Evolutionary conservation across 2,113 vertebrate species (phyloP), one percentile per base, ranked within the genome.

Genomic region (Pollimyrus isidori): DNA sequence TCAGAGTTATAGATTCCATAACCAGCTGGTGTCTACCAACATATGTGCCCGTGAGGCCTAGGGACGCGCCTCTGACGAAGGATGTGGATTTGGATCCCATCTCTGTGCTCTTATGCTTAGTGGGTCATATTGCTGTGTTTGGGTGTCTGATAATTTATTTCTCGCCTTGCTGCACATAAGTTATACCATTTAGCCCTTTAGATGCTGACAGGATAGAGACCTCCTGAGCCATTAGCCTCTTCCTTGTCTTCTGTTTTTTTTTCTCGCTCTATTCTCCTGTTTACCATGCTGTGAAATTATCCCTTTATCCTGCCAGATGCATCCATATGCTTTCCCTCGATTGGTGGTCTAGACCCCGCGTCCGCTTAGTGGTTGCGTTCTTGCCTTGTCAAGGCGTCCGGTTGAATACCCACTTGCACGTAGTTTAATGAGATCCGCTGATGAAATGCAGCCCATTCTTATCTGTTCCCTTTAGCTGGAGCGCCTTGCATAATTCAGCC

Each of bases 241-340:
- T 76, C 26, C 65, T 35, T 73, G 26, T 26, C n/a, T 30, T 35
- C 9, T 65, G 7, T 10, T 26, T 76, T 35, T 35, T 11, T 35
- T 5, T 0, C 30, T 10, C 69, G 0, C 15, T 39, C 30, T 35
- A 39, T 39, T 76, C 26, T 39, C 35, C 69, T 76, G 69, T 76
- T 76, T 30, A 76, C 13, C 30, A 76, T 80, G 73, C 73, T 80
- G 73, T 80, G 73, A 80, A 80, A 80, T 80, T 80, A 80, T 80
- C 73, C 73, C 73, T 80, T 39, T 80, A 42, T 80, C 73, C 73
- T 7, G 11, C 73, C 73, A 80, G 62, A 42, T 80, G 35, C 35
- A 19, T 80, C 73, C 17, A 42, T 80, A 6, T 6, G 35, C 73
- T 35, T 80, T 42, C 73, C 35, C 69, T 35, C 73, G 0, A 42